Evolutionary conservation across 2,797 vertebrate genomes (phyloP).

Genomic region (Anomalospiza imberbis): DNA sequence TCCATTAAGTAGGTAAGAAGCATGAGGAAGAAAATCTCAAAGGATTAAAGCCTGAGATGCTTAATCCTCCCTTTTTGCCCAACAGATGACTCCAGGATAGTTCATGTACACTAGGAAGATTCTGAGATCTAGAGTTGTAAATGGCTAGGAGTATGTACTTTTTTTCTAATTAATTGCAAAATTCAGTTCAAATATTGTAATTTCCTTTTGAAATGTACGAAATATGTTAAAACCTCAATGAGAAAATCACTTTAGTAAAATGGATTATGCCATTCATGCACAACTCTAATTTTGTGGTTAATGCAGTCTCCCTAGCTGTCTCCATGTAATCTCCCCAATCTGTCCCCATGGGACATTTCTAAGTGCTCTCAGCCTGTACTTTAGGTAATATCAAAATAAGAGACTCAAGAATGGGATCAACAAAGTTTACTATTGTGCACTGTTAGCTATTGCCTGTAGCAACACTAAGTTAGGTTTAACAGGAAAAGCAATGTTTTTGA

Average conservation of each 20-base stretch:
- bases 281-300: background rate
- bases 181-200: background rate
- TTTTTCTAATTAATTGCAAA: background rate
- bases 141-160: background rate
- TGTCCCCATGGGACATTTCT: background rate
- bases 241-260: background rate
- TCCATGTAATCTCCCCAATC: accelerated
- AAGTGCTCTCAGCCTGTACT: background rate
- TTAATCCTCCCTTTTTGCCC: background rate
- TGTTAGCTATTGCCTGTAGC: background rate
- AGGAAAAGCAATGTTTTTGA: background rate
- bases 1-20: background rate
- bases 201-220: background rate
- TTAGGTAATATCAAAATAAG: background rate
- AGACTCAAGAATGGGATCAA: background rate
- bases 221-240: background rate
- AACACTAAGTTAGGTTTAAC: background rate
- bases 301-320: background rate
- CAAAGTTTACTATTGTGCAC: background rate
- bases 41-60: background rate
- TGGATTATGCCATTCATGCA: accelerated
- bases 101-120: background rate
- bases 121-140: background rate
- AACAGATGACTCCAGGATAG: background rate
- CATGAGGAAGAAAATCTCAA: background rate